Evolutionary conservation across 2,113 vertebrate genomes (phyloP).

Genomic region (Hucho hucho): DNA sequence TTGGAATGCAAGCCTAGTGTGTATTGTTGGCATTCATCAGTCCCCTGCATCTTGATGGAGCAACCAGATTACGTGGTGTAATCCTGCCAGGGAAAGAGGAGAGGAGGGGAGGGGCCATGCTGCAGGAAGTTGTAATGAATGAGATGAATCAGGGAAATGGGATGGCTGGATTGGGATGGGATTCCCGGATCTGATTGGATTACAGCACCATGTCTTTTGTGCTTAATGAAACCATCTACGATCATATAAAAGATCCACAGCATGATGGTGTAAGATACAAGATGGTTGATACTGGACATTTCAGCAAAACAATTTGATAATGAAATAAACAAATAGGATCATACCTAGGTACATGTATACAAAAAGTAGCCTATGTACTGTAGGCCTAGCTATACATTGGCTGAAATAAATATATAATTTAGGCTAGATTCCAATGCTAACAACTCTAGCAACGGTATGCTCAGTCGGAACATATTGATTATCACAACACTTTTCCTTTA

Average conservation of each 20-base stretch:
- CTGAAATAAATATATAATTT: too few species aligned
- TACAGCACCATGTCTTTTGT: slow-evolving; percentile 14
- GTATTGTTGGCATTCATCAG: slow-evolving; percentile 66
- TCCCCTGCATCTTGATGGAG: slow-evolving; percentile 59
- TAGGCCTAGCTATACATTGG: too few species aligned
- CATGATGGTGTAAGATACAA: neutral
- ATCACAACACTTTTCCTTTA: too few species aligned
- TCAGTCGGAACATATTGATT: too few species aligned
- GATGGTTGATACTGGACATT: neutral
- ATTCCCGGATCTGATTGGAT: slow-evolving; percentile 11
- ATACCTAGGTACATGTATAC: too few species aligned
- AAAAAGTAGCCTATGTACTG: too few species aligned
- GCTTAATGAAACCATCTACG: slow-evolving; percentile 20
- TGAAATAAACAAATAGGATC: neutral
- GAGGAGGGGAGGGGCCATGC: neutral
- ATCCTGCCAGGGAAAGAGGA: slow-evolving; percentile 50
- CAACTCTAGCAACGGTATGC: too few species aligned
- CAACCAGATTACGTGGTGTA: slow-evolving; percentile 60
- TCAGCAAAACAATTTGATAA: neutral
- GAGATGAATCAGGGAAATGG: slow-evolving; percentile 59
- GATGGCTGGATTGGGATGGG: slow-evolving; percentile 16
- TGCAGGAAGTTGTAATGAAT: slow-evolving; percentile 43
- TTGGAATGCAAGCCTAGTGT: slow-evolving; percentile 21
- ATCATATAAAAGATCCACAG: slow-evolving; percentile 18
- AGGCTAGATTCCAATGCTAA: too few species aligned